A percentile compares a stretch with the other conserved stretches of the same genome.
Conservation (phyloP, 1,140 invertebrate species). For the Platyscapa corneri region DNA sequence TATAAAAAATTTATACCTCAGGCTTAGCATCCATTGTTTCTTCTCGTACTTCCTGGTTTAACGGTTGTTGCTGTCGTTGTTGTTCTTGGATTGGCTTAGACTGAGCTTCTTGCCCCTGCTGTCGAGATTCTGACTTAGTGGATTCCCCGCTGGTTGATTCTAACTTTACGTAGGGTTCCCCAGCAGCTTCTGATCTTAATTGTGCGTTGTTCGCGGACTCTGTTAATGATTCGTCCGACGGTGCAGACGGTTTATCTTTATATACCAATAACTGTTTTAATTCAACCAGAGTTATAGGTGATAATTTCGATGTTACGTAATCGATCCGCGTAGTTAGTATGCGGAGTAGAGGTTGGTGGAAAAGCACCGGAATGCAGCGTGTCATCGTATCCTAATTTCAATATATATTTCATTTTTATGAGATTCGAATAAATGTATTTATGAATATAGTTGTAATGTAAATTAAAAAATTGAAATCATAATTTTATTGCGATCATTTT, state of each 20-base stretch:
- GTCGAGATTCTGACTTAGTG: background rate
- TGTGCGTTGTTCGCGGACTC: background rate
- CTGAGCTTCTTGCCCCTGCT: background rate
- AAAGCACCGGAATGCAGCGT: background rate
- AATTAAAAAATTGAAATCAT: no score
- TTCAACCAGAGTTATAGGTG: slow-evolving; percentile 55
- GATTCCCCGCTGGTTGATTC: background rate
- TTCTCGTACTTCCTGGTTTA: slow-evolving; percentile 30
- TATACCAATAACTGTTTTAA: slow-evolving; percentile 62
- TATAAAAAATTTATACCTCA: slow-evolving; percentile 56
- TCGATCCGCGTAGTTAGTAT: slow-evolving; percentile 55
- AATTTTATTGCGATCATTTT: no score
- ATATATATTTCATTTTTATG: background rate
- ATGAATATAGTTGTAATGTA: no score
- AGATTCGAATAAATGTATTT: background rate
- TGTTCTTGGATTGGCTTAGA: slow-evolving; percentile 13
- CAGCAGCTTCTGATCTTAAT: background rate
- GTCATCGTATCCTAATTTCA: slow-evolving; percentile 10
- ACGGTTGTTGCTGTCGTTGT: slow-evolving; percentile 26
- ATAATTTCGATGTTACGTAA: slow-evolving; percentile 52
- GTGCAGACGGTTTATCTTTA: slow-evolving; percentile 45
- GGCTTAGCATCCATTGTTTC: slow-evolving; percentile 46
- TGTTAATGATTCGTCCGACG: slow-evolving; percentile 1
- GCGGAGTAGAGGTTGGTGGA: slow-evolving; percentile 56
- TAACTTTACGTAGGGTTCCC: background rate